Base-by-base conservation (phyloP, 2,888 invertebrate genomes). In the Apamea anceps region DNA sequence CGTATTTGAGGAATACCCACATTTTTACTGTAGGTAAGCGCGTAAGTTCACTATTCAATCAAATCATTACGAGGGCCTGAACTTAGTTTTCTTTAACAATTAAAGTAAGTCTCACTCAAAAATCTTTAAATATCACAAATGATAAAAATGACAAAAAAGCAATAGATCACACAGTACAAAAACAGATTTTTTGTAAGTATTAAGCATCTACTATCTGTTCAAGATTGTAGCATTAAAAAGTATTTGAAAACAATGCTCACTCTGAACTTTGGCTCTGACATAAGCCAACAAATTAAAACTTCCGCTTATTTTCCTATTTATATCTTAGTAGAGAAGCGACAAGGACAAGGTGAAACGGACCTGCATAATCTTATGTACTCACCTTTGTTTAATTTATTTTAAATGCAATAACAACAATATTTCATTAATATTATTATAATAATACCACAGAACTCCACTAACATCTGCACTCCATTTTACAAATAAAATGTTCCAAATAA, bases 401-500 rank as follows among this genome's bases (percentile, higher is more conserved):
- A 25, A 62, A 71, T n/a, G 21, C 25, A 75, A 42, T 45, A 74
- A 72, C 42, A 75, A 65, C 12, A 78, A 63, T 68, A 62, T 15
- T 68, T 57, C 13, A 25, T 28, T 21, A 37, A 10, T 60, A 70
- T 42, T 60, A 32, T 21, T 65, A n/a, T 2, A 51, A 13, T 73
- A 72, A 42, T 65, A 73, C 62, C 83, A 85, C 85, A 83, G 48
- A 82, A 76, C 37, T 67, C 32, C 78, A 75, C 83, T 75, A 85
- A 54, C 74, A 78, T 51, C 57, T 74, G 66, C 72, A 82, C 66
- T 85, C n/a, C 75, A 78, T 75, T 75, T 37, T 66, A 10, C 18
- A 45, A 73, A 65, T 42, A 42, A 42, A 72, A 48, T 62, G 57
- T 45, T 77, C 65, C 77, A 48, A 42, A 51, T 18, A 51, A 21